A percentile compares a stretch with the other conserved stretches of the same genome.
phyloP scores from a whole-genome alignment of 2,888 invertebrate genomes.

The Callyntrura guangdongensis region DNA sequence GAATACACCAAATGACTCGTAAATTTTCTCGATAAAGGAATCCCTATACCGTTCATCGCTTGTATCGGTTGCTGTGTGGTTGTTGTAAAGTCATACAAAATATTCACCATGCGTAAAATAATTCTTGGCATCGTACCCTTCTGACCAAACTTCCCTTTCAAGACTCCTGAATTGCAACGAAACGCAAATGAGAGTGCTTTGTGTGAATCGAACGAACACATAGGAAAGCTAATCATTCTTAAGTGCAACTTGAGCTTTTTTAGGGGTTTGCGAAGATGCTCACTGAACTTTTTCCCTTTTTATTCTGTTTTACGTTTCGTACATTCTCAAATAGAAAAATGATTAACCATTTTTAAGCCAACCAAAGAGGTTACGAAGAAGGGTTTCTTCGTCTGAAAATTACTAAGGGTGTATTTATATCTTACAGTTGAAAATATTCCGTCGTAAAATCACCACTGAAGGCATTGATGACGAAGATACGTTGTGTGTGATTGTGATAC shows the following conservation, averaged over 20 bases:
- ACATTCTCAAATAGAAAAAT: conserved; percentile 30
- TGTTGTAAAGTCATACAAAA: background rate
- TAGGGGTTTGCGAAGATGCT: conserved; percentile 32
- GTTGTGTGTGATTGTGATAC: background rate
- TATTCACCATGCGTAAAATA: background rate
- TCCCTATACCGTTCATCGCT: background rate
- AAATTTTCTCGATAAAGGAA: conserved; percentile 19
- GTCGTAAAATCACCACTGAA: background rate
- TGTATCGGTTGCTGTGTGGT: background rate
- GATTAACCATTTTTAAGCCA: conserved; percentile 58
- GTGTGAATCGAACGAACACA: conserved; percentile 24
- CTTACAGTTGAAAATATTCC: too few relatives aligned
- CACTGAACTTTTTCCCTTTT: conserved; percentile 15
- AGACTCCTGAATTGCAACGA: conserved; percentile 29
- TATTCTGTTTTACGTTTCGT: background rate
- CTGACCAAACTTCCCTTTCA: conserved; percentile 45
- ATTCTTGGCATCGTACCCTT: conserved; percentile 13
- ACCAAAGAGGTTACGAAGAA: conserved; percentile 69
- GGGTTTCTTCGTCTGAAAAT: conserved; percentile 54
- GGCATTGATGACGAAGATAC: background rate
- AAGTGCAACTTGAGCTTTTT: conserved; percentile 3
- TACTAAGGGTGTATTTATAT: background rate
- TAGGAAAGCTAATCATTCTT: background rate
- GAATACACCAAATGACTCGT: background rate
- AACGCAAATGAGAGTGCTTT: background rate